Base-by-base conservation (phyloP, 2,888 invertebrate species). In the Ichneumoninae sp. region DNA sequence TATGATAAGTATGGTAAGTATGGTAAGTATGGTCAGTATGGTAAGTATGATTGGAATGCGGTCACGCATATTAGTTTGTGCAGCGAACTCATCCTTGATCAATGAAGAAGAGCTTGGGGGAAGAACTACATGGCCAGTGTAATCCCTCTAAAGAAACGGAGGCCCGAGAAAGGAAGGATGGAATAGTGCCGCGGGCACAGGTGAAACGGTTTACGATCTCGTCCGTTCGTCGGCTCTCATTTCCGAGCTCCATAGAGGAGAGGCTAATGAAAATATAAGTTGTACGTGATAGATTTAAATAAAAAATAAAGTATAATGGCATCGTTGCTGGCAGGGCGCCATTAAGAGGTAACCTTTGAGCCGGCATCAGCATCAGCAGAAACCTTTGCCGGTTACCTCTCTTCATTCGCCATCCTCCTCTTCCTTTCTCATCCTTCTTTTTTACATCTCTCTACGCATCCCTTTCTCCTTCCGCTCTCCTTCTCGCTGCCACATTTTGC, bases 201-300 rank as follows among this genome's bases (percentile, higher is more conserved):
- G 87, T 87, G 86, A 83, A 86, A 79, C 84, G 75, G 71, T 86
- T 87, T 87, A 87, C 87, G 87, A 87, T 80, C 85, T 82, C 84
- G 57, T 83, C 82, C 82, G 77, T 80, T 81, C 74, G 70, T 62
- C n/a, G 57, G 74, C 47, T 47, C 60, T 36, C 68, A 33, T 47
- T 47, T 71, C 19, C 87, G 89, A 88, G 89, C 78, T 76, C 68
- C 54, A 74, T 69, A 47, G 84, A 69, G 44, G 89, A 91, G 91
- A 91, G 91, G 90, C 91, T 93, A 92, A 93, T 92, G 92, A 93
- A 93, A 93, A 93, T 93, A 93, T 93, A 93, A 93, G 91, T 92
- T 91, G 90, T 89, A 90, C 90, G 88, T 88, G 89, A 90, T 90
- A 91, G 89, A 91, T 92, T 91, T 89, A 88, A 91, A 90, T 87